Conservation (phyloP, 2,113 vertebrate genomes). For the Larimichthys polyactis region DNA sequence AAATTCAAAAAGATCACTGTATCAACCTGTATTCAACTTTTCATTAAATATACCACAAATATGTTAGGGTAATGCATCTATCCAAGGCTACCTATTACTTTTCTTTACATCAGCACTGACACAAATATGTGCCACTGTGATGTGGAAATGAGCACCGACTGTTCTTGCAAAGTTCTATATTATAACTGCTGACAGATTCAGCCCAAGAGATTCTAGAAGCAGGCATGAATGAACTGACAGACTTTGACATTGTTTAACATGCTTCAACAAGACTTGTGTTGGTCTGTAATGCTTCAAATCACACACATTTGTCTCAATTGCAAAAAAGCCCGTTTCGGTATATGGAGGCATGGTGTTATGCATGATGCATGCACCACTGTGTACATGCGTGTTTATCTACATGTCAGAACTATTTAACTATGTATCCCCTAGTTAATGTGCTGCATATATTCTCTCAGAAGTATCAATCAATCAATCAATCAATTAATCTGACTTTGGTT, state of each 20-base stretch:
- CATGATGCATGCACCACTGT: neutral
- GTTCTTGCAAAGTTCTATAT: neutral
- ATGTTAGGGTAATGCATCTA: neutral
- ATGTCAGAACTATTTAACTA: conserved; percentile 17
- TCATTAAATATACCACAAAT: neutral
- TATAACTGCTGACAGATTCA: neutral
- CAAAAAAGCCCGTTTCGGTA: neutral
- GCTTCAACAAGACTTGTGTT: neutral
- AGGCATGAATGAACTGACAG: conserved; percentile 13
- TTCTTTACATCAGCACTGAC: neutral
- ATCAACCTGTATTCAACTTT: neutral
- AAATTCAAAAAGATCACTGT: neutral
- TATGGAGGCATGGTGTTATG: neutral
- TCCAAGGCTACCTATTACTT: neutral
- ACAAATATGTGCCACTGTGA: neutral
- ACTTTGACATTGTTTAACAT: conserved; percentile 12
- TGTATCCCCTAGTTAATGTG: conserved; percentile 38
- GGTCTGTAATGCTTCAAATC: neutral
- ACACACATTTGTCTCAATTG: neutral
- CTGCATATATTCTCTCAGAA: conserved; percentile 56
- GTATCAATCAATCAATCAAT: conserved; percentile 66
- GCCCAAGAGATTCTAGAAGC: conserved; percentile 15
- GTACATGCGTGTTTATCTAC: neutral
- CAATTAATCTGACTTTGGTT: conserved; percentile 63
- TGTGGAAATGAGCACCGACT: neutral